Evolutionary conservation across 2,888 invertebrate species (phyloP).

Genomic region (Pristionchus japonicus): DNA sequence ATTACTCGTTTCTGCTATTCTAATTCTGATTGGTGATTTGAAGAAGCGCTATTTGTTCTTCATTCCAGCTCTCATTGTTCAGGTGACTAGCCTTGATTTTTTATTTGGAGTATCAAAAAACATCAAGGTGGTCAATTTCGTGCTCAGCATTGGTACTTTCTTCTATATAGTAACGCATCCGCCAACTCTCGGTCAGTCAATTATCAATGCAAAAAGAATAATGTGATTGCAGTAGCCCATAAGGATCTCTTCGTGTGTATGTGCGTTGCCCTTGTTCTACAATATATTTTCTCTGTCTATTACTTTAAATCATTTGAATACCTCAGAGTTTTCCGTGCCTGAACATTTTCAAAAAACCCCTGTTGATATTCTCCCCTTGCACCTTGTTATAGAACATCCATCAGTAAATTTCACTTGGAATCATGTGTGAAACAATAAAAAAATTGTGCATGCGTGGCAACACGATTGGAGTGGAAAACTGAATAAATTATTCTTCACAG

Average conservation of each 20-base stretch:
- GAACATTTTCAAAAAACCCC: no score
- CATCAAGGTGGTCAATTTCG: neutral
- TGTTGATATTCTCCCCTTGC: no score
- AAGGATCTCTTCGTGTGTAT: neutral
- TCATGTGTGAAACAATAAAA: no score
- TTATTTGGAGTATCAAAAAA: neutral
- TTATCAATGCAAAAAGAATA: no score
- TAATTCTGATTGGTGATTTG: neutral
- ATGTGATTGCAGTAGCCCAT: no score
- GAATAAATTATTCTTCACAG: no score
- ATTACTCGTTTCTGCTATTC: neutral
- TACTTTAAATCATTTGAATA: conserved; percentile 22
- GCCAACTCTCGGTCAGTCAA: neutral
- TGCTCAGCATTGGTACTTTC: neutral
- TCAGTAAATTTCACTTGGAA: no score
- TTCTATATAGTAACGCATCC: neutral
- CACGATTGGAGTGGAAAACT: no score
- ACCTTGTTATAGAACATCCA: no score
- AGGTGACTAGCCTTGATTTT: neutral
- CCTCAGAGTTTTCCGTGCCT: neutral
- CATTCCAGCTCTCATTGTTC: neutral
- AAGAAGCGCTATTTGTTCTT: neutral
- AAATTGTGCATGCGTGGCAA: no score
- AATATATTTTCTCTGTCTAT: neutral
- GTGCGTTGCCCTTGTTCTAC: neutral